Base-by-base conservation (phyloP, 2,888 invertebrate genomes). In the Furcula furcula region DNA sequence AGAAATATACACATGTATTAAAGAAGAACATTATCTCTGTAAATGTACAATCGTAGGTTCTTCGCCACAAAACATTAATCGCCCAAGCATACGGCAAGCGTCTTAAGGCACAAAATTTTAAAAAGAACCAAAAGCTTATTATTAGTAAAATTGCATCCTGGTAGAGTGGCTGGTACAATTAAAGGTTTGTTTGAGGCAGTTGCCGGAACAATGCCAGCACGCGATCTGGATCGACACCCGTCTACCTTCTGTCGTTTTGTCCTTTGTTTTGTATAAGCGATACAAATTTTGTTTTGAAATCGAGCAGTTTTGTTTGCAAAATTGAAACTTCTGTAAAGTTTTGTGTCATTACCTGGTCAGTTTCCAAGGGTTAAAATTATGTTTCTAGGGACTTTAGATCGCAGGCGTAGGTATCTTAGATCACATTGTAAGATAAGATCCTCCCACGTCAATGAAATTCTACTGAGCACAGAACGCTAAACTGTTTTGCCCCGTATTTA, bases 181-280 rank as follows among this genome's bases (percentile, higher is more conserved):
- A 76, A 75, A 75, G 68, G 68, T 69, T 69, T 67, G 65, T 71
- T 71, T 60, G 68, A 56, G 66, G 64, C 76, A 76, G 77, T 76
- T 79, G 76, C 78, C 76, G 80, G 78, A 79, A 85, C 78, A 78
- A 77, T 75, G 73, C 66, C 43, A 61, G 76, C 86, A 86, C 86
- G 87, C 86, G 83, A 86, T 81, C 70, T 49, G 48, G 36, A 50
- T 45, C 49, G 45, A 43, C 50, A 53, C 59, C 46, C 85, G 85
- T 76, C 61, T 77, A 48, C 85, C 86, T 76, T 76, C 73, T 86
- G 85, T 74, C 74, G 74, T 55, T 46, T 31, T 43, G 42, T 54
- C 47, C 51, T 53, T 43, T 38, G 28, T 40, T 54, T n/a, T n/a
- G n/a, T n/a, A n/a, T n/a, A n/a, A n/a, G n/a, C n/a, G n/a, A n/a